A percentile compares a stretch with the other conserved stretches of the same genome.
Evolutionary conservation across 2,888 invertebrate genomes (phyloP).

Genomic region (Empis stercorea): DNA sequence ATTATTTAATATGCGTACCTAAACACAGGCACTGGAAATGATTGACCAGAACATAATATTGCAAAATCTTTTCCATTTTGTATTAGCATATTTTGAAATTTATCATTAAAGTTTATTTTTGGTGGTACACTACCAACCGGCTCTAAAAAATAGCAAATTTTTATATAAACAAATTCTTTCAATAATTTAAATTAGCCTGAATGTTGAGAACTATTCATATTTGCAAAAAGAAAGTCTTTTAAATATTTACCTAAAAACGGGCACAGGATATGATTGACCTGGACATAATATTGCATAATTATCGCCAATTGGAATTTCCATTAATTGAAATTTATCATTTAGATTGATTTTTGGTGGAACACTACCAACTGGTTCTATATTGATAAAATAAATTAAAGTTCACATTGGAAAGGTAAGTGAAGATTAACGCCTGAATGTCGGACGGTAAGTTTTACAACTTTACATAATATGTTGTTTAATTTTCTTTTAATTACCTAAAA

Average conservation of each 20-base stretch:
- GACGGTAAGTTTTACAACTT: too few relatives aligned
- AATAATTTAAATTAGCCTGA: background rate
- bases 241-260: conserved; percentile 12
- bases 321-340: conserved; percentile 37
- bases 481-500: conserved; percentile 41
- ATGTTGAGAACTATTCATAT: background rate
- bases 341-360: conserved; percentile 54
- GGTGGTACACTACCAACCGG: conserved; percentile 42
- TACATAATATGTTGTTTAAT: too few relatives aligned
- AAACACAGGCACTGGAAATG: conserved; percentile 42
- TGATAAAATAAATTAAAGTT: too few relatives aligned
- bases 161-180: background rate
- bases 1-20: too few relatives aligned
- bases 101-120: conserved; percentile 39
- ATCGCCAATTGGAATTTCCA: conserved; percentile 37
- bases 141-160: conserved; percentile 29
- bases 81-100: conserved; percentile 19
- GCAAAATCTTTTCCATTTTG: background rate
- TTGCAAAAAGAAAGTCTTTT: too few relatives aligned
- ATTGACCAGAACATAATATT: conserved; percentile 46
- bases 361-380: conserved; percentile 45
- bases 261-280: conserved; percentile 11
- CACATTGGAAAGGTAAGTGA: too few relatives aligned
- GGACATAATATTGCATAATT: conserved; percentile 44
- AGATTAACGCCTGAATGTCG: background rate